A percentile compares a stretch with the other conserved stretches of the same genome.
Evolutionary conservation across 1,140 invertebrate species (phyloP).

Genomic region (Steinernema khuongi): DNA sequence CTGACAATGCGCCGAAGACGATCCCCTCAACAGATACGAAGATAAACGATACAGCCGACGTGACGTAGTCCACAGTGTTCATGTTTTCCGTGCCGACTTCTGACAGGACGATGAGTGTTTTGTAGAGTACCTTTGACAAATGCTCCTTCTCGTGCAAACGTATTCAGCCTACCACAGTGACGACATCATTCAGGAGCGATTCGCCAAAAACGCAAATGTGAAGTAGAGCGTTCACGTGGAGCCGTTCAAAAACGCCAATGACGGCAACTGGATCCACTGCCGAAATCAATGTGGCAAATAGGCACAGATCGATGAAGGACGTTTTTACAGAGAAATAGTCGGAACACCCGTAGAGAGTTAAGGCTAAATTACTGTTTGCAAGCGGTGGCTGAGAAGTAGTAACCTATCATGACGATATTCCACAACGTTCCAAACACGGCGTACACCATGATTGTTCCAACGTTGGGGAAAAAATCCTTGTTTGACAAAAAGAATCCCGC

Average conservation of each 20-base stretch:
- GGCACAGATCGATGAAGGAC: slow-evolving; percentile 63
- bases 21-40: neutral
- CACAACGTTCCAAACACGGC: slow-evolving; percentile 80
- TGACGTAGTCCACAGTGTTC: neutral
- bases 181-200: slow-evolving; percentile 93
- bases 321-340: neutral
- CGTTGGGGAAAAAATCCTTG: slow-evolving; percentile 89
- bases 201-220: slow-evolving; percentile 99
- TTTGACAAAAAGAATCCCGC: slow-evolving; percentile 72
- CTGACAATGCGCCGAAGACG: neutral
- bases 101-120: neutral
- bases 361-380: neutral
- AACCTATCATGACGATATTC: slow-evolving; percentile 23
- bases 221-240: slow-evolving; percentile 70
- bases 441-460: slow-evolving; percentile 80
- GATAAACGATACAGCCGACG: neutral
- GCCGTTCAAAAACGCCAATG: slow-evolving; percentile 37
- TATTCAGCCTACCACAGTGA: slow-evolving; percentile 73
- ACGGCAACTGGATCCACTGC: slow-evolving; percentile 92
- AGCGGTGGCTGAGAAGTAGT: neutral
- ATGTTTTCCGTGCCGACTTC: neutral
- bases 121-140: neutral
- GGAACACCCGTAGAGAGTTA: neutral
- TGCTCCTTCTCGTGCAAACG: neutral
- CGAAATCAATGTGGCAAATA: slow-evolving; percentile 94